phyloP scores from a whole-genome alignment of 2,113 vertebrate genomes.

The Crotalus helleri region DNA sequence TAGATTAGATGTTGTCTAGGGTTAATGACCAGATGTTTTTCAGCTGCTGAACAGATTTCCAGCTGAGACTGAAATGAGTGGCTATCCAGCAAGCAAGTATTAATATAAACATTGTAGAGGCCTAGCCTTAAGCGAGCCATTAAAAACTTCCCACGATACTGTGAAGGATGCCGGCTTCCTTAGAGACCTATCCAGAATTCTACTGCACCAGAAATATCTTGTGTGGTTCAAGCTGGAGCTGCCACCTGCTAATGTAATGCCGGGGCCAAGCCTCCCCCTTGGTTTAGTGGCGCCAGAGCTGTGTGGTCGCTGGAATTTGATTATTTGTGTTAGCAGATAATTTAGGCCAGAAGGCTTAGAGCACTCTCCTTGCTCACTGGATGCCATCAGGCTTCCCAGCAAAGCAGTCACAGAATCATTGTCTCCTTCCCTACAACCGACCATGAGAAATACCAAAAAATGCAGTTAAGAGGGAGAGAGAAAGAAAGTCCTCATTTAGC shows the following conservation, averaged over 20 bases:
- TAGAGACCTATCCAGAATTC: constrained; percentile 40
- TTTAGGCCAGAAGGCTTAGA: constrained; percentile 70
- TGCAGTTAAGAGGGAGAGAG: background rate
- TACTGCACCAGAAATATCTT: constrained; percentile 27
- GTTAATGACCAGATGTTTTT: constrained; percentile 71
- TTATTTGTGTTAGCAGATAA: constrained; percentile 79
- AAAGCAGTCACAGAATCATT: background rate
- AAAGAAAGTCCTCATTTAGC: background rate
- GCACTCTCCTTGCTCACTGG: constrained; percentile 58
- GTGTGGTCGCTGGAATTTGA: constrained; percentile 68
- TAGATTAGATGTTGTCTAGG: constrained; percentile 65
- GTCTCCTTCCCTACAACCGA: constrained; percentile 16
- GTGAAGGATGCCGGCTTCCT: constrained; percentile 48
- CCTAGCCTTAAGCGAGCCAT: constrained; percentile 60
- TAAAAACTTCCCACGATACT: constrained; percentile 70
- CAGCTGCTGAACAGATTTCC: constrained; percentile 64
- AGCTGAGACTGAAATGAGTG: constrained; percentile 61
- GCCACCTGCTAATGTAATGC: constrained; percentile 58
- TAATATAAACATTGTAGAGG: constrained; percentile 61
- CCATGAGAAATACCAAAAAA: constrained; percentile 7
- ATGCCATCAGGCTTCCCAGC: constrained; percentile 65
- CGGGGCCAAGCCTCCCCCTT: constrained; percentile 32
- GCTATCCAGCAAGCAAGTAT: constrained; percentile 54
- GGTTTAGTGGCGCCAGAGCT: constrained; percentile 55
- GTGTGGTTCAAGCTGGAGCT: constrained; percentile 43